Base-by-base conservation (phyloP, 2,797 vertebrate genomes). In the Poliocrania exsul region DNA sequence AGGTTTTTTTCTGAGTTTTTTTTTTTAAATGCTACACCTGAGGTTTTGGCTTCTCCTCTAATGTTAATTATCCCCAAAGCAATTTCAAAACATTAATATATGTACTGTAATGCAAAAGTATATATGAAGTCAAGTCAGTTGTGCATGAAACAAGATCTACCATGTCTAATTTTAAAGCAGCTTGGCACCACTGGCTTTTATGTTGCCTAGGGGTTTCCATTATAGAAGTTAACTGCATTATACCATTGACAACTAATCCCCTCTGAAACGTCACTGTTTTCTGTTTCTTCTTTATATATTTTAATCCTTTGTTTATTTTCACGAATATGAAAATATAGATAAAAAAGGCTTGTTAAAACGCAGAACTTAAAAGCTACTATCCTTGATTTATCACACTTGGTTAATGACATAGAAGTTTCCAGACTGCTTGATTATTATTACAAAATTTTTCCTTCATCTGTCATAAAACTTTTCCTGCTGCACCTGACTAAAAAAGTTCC, bases 91-190 rank as follows among this genome's bases (percentile, higher is more conserved):
- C n/a, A 86, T 44, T 91, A 84, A 74, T 40, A 79, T 47, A 88
- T 70, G 56, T 25, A 66, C 60, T 90, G 67, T 60, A 62, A 94
- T 7, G 23, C 16, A 80, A 79, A 75, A 89, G 40, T 58, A 75
- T 66, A 92, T 60, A 85, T 53, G 14, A 88, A 60, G 56, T 66
- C 82, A 94, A 95, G 92, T 74, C 90, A 93, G 17, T 79, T 90
- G 40, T 82, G 25, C 9, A 13, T 60, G 88, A 93, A 93, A 86
- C 57, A 71, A 70, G 69, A 93, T 73, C 49, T 71, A 62, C 47
- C 79, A 92, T 81, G 81, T 91, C 70, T 97, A 81, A 88, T 95
- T 95, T 94, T 71, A 96, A 96, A 88, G 79, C 23, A 81, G 70
- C 23, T 86, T 72, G 64, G 61, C 65, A 70, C 65, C 37, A 37